Conservation (phyloP, 2,888 invertebrate species). For the Zeuzera pyrina region DNA sequence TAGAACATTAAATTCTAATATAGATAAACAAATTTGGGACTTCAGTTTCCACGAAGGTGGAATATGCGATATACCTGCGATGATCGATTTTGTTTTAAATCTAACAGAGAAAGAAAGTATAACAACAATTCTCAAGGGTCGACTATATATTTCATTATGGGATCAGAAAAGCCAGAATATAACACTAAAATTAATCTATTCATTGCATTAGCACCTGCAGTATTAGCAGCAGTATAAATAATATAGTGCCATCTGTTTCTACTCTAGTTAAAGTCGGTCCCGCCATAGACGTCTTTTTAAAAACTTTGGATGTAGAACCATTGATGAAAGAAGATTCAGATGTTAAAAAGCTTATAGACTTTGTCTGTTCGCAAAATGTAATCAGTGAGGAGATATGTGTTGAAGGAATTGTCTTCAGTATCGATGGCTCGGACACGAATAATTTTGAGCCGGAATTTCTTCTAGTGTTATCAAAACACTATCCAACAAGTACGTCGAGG, state of each 20-base stretch:
- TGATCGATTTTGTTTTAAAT: slow-evolving; percentile 45
- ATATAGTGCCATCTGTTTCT: slow-evolving; percentile 8
- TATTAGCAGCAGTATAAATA: no score
- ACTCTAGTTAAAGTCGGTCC: slow-evolving; percentile 3
- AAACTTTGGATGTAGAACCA: slow-evolving; percentile 10
- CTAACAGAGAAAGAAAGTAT: slow-evolving; percentile 67
- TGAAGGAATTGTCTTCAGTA: slow-evolving; percentile 4
- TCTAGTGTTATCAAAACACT: slow-evolving; percentile 21
- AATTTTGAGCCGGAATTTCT: slow-evolving; percentile 27
- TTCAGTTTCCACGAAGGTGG: slow-evolving; percentile 82
- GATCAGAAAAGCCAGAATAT: slow-evolving; percentile 68
- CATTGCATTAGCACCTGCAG: slow-evolving; percentile 70
- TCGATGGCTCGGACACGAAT: slow-evolving; percentile 16
- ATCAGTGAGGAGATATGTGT: slow-evolving; percentile 12
- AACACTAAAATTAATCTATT: slow-evolving; percentile 71
- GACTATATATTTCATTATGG: slow-evolving; percentile 70
- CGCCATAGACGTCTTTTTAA: no score
- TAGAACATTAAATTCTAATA: slow-evolving; percentile 40
- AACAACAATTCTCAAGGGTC: slow-evolving; percentile 80
- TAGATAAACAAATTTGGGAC: slow-evolving; percentile 59
- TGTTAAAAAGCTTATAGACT: slow-evolving; percentile 7
- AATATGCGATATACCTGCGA: slow-evolving; percentile 78
- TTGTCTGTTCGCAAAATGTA: slow-evolving; percentile 9
- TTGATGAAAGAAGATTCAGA: slow-evolving; percentile 10
- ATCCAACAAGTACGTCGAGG: slow-evolving; percentile 30